Evolutionary conservation across 2,888 invertebrate genomes (phyloP), one percentile per base, ranked within the genome.

Genomic region (Allacma fusca): DNA sequence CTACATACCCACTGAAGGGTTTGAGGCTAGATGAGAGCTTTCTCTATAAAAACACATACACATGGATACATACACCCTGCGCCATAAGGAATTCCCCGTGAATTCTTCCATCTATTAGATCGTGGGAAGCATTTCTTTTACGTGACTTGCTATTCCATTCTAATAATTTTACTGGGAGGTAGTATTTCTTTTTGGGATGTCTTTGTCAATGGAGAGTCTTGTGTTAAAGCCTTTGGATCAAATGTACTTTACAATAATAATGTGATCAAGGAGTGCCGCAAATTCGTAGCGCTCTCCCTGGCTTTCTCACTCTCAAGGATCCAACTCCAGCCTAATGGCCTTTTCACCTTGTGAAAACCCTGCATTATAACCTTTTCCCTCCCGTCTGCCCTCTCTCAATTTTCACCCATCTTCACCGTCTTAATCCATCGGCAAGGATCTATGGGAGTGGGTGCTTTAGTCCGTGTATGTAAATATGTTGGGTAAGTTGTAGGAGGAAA

Each of bases 171-270:
- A 68, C 21, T 40, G n/a, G 4, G 28, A 34, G 43, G 68, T 40
- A 40, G 34, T 68, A 67, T 67, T 68, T 68, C 68, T 68, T 68
- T 62, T 68, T 43, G 34, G n/a, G 34, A 68, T 68, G 68, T 68
- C 68, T 68, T 34, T 68, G 68, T 68, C 68, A 68, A 68, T 68
- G 43, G 40, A n/a, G 50, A 50, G 50, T 68, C n/a, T 34, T 40
- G 21, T n/a, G 23, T 40, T 21, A 24, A 68, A 68, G 68, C 43
- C 68, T 34, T 34, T 40, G 68, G 43, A 68, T 68, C 68, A 68
- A 67, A 68, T 68, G 68, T 68, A 68, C 68, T 68, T 68, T 40
- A 68, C 68, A 40, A 68, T 68, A 68, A 68, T 68, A 68, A 68
- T 68, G 34, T 68, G 68, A 40, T 68, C 40, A 68, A 68, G n/a